phyloP scores from a whole-genome alignment of 1,140 invertebrate genomes.

The Rhyzopertha dominica region DNA sequence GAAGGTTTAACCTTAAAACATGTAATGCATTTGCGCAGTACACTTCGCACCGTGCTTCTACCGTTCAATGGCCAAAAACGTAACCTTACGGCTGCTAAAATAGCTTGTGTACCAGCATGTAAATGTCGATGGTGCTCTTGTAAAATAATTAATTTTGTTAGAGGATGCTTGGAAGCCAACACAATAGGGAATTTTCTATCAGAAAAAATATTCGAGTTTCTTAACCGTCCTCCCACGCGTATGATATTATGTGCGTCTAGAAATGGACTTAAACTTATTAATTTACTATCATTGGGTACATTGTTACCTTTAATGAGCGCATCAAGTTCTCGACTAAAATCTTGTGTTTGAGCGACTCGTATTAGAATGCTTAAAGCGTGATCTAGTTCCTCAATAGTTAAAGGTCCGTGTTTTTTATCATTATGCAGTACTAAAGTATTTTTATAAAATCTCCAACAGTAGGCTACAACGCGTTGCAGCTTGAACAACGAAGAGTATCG shows the following conservation, averaged over 20 bases:
- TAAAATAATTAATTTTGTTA: conserved; percentile 19
- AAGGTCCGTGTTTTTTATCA: too few relatives aligned
- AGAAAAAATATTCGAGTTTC: conserved; percentile 18
- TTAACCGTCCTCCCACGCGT: conserved; percentile 32
- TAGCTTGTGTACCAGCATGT: conserved; percentile 11
- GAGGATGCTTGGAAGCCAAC: conserved; percentile 14
- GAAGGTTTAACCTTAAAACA: conserved; percentile 16
- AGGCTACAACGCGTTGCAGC: too few relatives aligned
- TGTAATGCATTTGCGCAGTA: conserved; percentile 15
- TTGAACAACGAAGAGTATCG: too few relatives aligned
- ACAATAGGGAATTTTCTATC: conserved; percentile 23
- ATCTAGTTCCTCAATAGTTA: too few relatives aligned
- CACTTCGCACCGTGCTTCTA: conserved; percentile 17
- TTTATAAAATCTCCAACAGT: too few relatives aligned
- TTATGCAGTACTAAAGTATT: too few relatives aligned
- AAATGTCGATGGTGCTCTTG: conserved; percentile 17
- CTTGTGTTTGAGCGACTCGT: too few relatives aligned
- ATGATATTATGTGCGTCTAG: conserved; percentile 26
- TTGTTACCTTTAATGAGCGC: too few relatives aligned
- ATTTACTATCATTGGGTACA: too few relatives aligned
- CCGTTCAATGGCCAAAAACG: conserved; percentile 23
- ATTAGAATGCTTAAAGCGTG: too few relatives aligned
- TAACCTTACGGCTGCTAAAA: conserved; percentile 14
- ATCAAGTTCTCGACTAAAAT: too few relatives aligned
- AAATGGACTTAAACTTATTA: conserved; percentile 21